Conservation (phyloP, 2,797 vertebrate species). For the Chrysocyon brachyurus region DNA sequence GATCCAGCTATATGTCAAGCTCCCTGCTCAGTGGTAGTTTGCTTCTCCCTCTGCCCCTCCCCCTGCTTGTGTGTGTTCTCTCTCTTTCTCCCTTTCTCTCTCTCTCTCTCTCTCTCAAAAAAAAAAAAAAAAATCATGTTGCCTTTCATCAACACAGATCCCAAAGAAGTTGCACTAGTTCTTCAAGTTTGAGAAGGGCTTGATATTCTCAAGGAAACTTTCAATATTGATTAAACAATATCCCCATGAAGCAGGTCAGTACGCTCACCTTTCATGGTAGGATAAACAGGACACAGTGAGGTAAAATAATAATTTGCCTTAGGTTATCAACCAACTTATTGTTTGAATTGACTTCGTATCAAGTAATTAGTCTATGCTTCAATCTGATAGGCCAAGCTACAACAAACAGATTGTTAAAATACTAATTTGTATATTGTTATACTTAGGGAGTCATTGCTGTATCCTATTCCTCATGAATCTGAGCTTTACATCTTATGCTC, state of each 20-base stretch:
- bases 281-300: slow-evolving; percentile 51
- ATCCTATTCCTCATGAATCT: not conserved
- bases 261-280: slow-evolving; percentile 59
- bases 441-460: slow-evolving; percentile 4
- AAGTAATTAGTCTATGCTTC: not conserved
- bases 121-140: not conserved
- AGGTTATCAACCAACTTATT: slow-evolving; percentile 33
- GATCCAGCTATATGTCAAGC: not conserved
- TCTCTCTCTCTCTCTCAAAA: not conserved
- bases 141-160: not conserved
- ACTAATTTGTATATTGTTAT: slow-evolving; percentile 55
- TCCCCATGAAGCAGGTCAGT: not conserved
- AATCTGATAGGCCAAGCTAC: not conserved
- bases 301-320: slow-evolving; percentile 63
- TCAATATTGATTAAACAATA: slow-evolving; percentile 28
- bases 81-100: not conserved
- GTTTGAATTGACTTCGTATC: slow-evolving; percentile 69
- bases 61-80: not conserved
- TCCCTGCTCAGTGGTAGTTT: not conserved
- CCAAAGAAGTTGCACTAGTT: not conserved
- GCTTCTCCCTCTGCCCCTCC: not conserved
- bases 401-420: slow-evolving; percentile 67
- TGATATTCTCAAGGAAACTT: slow-evolving; percentile 51
- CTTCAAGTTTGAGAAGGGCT: slow-evolving; percentile 1
- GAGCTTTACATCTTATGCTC: not conserved